Percentiles rank a stretch among this genome's conserved stretches.
phyloP scores from a whole-genome alignment of 2,888 invertebrate genomes.

The Thecocarcelia acutangulata region DNA sequence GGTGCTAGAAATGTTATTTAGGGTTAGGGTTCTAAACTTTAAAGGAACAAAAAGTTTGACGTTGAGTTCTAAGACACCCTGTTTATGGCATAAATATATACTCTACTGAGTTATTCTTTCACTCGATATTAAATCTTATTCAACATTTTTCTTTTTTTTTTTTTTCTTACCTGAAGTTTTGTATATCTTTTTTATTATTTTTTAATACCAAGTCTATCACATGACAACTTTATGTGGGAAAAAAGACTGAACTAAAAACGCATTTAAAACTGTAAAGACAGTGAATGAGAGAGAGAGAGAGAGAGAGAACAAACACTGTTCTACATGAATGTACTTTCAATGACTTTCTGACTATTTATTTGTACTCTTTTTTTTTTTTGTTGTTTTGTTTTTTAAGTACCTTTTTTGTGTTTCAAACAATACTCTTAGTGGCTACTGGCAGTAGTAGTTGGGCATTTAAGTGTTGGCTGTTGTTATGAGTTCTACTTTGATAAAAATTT shows the following conservation, averaged over 20 bases:
- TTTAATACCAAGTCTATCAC: slow-evolving; percentile 1
- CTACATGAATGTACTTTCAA: slow-evolving; percentile 1
- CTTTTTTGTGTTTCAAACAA: slow-evolving; percentile 18
- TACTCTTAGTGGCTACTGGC: too few relatives aligned
- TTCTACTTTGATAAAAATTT: slow-evolving; percentile 18
- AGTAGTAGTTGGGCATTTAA: slow-evolving; percentile 6
- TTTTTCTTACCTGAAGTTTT: slow-evolving; percentile 1
- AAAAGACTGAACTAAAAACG: not conserved
- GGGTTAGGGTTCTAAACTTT: too few relatives aligned
- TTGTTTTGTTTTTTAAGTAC: slow-evolving; percentile 8
- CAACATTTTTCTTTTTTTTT: not conserved
- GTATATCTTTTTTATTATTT: not conserved
- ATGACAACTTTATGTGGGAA: slow-evolving; percentile 9
- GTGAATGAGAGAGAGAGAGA: not conserved
- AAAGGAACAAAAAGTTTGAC: too few relatives aligned
- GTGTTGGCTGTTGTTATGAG: slow-evolving; percentile 18
- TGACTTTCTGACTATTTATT: slow-evolving; percentile 4
- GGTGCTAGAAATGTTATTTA: too few relatives aligned
- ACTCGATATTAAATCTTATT: slow-evolving; percentile 23
- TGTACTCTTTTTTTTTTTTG: not conserved
- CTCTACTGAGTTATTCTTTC: not conserved
- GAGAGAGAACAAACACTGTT: not conserved
- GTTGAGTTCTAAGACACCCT: too few relatives aligned
- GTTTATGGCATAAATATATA: too few relatives aligned
- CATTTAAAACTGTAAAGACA: not conserved